These are phyloP conservation scores for Osmerus mordax DNA, from an alignment of 2,113 vertebrate species.

Conservation along the genomic window DNA sequence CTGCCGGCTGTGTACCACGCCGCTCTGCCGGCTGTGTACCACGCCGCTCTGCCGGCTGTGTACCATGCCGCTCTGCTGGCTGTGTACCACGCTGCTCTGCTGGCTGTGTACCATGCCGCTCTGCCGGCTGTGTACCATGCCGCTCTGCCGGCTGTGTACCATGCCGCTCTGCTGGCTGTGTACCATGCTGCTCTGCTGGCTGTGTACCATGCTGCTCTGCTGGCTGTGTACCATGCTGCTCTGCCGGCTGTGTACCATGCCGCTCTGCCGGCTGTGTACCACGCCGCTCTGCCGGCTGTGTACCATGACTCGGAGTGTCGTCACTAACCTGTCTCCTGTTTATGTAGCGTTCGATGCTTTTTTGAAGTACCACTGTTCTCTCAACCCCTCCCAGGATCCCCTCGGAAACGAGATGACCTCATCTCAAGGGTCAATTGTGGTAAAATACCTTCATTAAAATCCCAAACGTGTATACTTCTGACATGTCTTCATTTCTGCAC, in stretches of 20 bases:
- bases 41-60: not conserved
- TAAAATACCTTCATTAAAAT: constrained; percentile 22
- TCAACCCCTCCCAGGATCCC: constrained; percentile 21
- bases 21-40: not conserved
- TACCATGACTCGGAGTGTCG: not conserved
- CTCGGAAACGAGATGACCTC: constrained; percentile 31
- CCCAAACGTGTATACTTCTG: not conserved
- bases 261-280: not conserved
- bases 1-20: not conserved
- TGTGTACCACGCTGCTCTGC: not conserved
- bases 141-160: not conserved
- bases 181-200: no score
- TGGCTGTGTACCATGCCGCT: not conserved
- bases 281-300: not conserved
- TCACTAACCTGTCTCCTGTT: not conserved
- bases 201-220: not conserved
- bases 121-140: not conserved
- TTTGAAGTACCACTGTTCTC: constrained; percentile 26
- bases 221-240: not conserved
- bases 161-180: no score
- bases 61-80: not conserved
- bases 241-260: not conserved
- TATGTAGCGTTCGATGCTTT: constrained; percentile 1
- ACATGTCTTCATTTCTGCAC: not conserved
- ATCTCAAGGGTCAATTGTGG: constrained; percentile 27